Base-by-base conservation (phyloP, 2,888 invertebrate genomes). In the Caprella mutica region DNA sequence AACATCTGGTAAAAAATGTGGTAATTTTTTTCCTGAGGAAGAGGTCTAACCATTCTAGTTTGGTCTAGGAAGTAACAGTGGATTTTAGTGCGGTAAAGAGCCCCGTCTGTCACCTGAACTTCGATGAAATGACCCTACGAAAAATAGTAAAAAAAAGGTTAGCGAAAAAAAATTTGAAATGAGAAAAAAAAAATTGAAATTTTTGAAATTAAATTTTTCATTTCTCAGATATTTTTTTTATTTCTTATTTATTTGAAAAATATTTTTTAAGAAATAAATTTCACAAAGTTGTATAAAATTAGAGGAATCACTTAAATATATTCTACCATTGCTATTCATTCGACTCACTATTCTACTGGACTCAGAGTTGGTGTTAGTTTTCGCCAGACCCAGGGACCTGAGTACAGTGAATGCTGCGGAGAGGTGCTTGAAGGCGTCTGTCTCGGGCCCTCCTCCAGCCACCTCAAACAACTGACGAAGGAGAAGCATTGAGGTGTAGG, bases 1-100 rank as follows among this genome's bases (percentile, higher is more conserved):
- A 89, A 75, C 83, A 94, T 84, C 77, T 94, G 92, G 76, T 94
- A 94, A 77, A 94, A 94, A 69, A 94, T 91, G 73, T 94, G 92
- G 75, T 91, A 94, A 76, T 93, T 94, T 72, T 90, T 89, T 75
- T 93, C 93, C 70, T 84, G 83, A 17, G 84, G 80, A 68, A 87
- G 77, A 23, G 89, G 88, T 35, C 84, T 80, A 66, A 91, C 89
- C 54, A 93, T 91, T 63, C 93, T 81, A 51, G 88, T 89, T 76
- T 93, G 89, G 72, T 94, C 93, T 70, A 93, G 77, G 74, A 93
- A 92, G 74, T 92, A 92, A 74, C 92, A 92, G 74, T 93, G 92
- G 69, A 94, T 91, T 78, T 92, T 93, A 39, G 93, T 92, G 71
- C 92, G 81, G 75, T 92, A 91, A 55, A 94, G 78, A 52, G 91